Base-by-base conservation (phyloP, 2,888 invertebrate genomes). In the Agrotis puta region DNA sequence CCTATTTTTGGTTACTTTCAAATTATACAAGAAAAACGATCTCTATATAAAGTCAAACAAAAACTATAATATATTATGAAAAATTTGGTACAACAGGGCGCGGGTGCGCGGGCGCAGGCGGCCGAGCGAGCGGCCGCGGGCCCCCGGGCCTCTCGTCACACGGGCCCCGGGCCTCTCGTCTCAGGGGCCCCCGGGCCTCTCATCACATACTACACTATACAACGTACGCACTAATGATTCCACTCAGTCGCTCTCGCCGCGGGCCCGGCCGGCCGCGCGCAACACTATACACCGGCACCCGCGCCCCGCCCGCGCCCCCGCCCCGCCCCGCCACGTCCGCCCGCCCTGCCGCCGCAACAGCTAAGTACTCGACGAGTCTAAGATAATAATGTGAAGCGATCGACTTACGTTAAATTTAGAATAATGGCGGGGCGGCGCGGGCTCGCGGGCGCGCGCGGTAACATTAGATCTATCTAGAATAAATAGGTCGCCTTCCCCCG, bases 391-490 rank as follows among this genome's bases (percentile, higher is more conserved):
- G 93, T 92, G 87, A 95, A 95, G 95, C 95, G 92, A 92, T 93
- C 90, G 92, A 92, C 90, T 90, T 91, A 92, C 87, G 71, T 76
- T 89, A 91, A 91, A 91, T 94, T 92, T 94, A 93, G 92, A 92
- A 94, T 92, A 39, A 39, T 92, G 87, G 90, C 92, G 92, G 79
- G 79, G 85, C 79, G 82, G 81, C 70, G 72, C 70, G 81, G 78
- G 75, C 70, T 77, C 84, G 81, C 79, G 79, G 80, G 85, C 87
- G 74, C 85, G 73, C 78, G 82, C 82, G 73, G 89, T 94, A 94
- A 95, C 92, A 94, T 95, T 95, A 95, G 92, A 89, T 94, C 95
- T 95, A 95, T 95, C 95, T 95, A 95, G 92, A 94, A 94, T 94
- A 94, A 94, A 94, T 94, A 94, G 58, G 77, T 73, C 58, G 79